Base-by-base conservation (phyloP, 1,140 invertebrate genomes). In the Orchestia grillus region DNA sequence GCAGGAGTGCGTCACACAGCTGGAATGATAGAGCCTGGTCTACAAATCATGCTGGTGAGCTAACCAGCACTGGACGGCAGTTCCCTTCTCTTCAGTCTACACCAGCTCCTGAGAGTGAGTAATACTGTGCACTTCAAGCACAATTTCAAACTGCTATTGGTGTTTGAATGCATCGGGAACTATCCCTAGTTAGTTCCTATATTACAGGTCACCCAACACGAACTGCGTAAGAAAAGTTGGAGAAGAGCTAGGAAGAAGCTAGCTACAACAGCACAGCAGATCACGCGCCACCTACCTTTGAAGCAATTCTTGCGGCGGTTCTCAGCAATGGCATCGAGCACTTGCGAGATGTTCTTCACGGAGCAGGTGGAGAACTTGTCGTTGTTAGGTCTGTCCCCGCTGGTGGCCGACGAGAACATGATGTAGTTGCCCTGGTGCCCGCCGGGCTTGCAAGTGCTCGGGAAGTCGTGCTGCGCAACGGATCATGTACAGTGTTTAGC, bases 281-380 rank as follows among this genome's bases (percentile, higher is more conserved):
- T 36, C 15, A 28, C 36, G 11, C 11, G 28, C 1, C 97, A 98
- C 98, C 98, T 97, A 98, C 98, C 98, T 97, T 98, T 98, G 97
- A 99, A 99, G 97, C 99, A 99, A 97, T 99, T 99, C n/a, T 98
- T 98, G 97, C 99, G 99, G 96, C 99, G 98, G 88, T 98, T 98
- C 96, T 99, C 98, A 96, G 98, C 98, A 62, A 99, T 98, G 0
- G 99, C 99, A 97, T 99, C 98, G 3, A 99, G 97, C 6, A 99
- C 99, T 96, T 98, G 98, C 90, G 99, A 99, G 97, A 99, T 99
- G 97, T 99, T 99, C 44, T 98, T 98, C 94, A 99, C 98, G 96
- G 99, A 99, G 97, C 99, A 99, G 23, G 98, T 98, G 3, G 99
- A 99, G 97, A 99, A 99, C 97, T 99, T 99, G 96, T 99, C 99